These are phyloP conservation scores for Pediacus dermestoides DNA, from an alignment of 2,888 invertebrate species.

Conservation along the genomic window DNA sequence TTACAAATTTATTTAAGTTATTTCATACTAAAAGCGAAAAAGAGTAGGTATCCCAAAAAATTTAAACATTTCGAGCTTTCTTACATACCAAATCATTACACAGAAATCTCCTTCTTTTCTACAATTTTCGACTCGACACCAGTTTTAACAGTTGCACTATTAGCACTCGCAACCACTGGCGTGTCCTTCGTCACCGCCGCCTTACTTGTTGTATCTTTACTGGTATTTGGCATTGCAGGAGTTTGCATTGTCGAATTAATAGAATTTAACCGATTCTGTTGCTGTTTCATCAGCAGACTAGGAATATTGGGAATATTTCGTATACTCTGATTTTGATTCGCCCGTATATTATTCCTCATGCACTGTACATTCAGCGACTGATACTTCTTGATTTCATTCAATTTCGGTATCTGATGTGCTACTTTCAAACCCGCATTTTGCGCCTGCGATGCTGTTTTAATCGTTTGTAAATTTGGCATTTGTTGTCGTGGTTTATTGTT, in stretches of 20 bases:
- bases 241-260: conserved; percentile 15
- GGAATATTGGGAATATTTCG: conserved; percentile 64
- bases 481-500: conserved; percentile 38
- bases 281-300: conserved; percentile 56
- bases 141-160: conserved; percentile 14
- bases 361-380: conserved; percentile 36
- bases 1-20: no score
- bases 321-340: conserved; percentile 57
- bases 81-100: no score
- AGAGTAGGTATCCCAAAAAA: no score
- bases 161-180: no score
- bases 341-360: conserved; percentile 40
- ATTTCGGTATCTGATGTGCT: conserved; percentile 44
- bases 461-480: conserved; percentile 43
- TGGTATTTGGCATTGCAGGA: conserved; percentile 7
- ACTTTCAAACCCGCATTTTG: conserved; percentile 22
- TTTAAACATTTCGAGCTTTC: no score
- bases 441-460: conserved; percentile 35
- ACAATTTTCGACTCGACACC: conserved; percentile 24
- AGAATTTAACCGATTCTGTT: conserved; percentile 41
- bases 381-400: conserved; percentile 51
- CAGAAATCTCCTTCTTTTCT: conserved; percentile 36
- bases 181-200: not conserved
- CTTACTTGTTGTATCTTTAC: not conserved
- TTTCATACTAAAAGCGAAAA: no score